These are phyloP conservation scores for Pseudolycoriella hygida DNA, from an alignment of 2,888 invertebrate genomes.

Conservation along the genomic window DNA sequence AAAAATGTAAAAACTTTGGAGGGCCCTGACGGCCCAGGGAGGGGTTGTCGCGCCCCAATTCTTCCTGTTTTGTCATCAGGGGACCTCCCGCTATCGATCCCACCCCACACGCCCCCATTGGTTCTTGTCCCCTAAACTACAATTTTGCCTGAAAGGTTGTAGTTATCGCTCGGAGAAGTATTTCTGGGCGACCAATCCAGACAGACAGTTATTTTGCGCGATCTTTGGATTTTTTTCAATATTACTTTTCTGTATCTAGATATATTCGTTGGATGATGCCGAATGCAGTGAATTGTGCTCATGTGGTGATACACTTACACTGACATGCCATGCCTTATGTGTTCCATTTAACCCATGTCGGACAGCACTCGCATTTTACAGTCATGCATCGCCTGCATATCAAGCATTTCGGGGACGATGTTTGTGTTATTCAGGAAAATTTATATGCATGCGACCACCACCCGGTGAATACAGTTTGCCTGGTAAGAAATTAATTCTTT, in stretches of 20 bases:
- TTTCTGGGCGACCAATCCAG: no score
- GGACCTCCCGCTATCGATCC: no score
- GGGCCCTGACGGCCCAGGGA: no score
- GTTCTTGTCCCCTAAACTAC: no score
- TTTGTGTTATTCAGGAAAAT: slow-evolving; percentile 78
- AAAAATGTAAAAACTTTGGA: no score
- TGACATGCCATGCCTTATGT: slow-evolving; percentile 77
- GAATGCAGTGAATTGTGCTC: slow-evolving; percentile 84
- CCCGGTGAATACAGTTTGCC: slow-evolving; percentile 36
- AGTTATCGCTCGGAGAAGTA: no score
- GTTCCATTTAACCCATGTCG: slow-evolving; percentile 75
- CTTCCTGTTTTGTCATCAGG: no score
- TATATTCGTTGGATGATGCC: slow-evolving; percentile 68
- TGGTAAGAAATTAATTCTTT: slow-evolving; percentile 16
- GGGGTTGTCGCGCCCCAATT: no score
- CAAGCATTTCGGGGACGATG: slow-evolving; percentile 79
- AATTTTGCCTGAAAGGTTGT: no score
- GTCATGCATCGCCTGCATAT: slow-evolving; percentile 78
- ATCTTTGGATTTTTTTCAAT: no score
- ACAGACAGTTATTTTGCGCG: no score
- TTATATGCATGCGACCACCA: slow-evolving; percentile 79
- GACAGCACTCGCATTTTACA: slow-evolving; percentile 74
- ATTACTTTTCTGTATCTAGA: slow-evolving; percentile 30
- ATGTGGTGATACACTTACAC: slow-evolving; percentile 56
- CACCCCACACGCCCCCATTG: no score